Conservation (phyloP, 2,888 invertebrate species). For the Cerastis rubricosa region DNA sequence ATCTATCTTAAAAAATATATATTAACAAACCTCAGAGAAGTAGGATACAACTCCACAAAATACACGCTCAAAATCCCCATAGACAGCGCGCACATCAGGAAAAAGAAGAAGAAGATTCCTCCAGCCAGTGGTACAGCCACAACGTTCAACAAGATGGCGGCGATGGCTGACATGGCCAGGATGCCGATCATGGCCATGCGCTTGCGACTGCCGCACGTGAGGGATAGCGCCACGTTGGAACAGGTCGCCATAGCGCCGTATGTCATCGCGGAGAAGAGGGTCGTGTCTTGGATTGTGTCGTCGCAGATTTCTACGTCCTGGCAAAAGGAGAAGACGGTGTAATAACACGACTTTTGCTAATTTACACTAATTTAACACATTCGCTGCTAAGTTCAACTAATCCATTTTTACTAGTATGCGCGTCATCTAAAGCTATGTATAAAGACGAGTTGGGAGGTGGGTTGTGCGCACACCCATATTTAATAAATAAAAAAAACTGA, state of each 20-base stretch:
- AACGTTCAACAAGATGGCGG: slow-evolving; percentile 82
- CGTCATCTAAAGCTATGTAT: too few relatives aligned
- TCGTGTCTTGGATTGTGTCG: slow-evolving; percentile 86
- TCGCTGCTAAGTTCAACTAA: too few relatives aligned
- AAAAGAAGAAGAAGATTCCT: slow-evolving; percentile 87
- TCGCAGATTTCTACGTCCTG: slow-evolving; percentile 82
- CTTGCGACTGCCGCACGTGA: slow-evolving; percentile 84
- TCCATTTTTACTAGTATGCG: too few relatives aligned
- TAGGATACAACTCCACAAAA: slow-evolving; percentile 88
- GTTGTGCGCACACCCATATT: too few relatives aligned
- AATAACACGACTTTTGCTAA: neutral
- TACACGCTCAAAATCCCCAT: slow-evolving; percentile 88
- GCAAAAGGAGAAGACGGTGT: slow-evolving; percentile 14
- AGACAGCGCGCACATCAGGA: slow-evolving; percentile 84
- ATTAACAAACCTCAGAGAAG: slow-evolving; percentile 77
- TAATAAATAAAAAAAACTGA: too few relatives aligned
- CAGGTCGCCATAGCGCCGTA: slow-evolving; percentile 86
- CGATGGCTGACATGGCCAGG: slow-evolving; percentile 74
- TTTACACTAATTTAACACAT: neutral
- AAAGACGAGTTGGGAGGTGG: too few relatives aligned
- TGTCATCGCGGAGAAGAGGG: slow-evolving; percentile 85
- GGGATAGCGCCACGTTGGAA: slow-evolving; percentile 83
- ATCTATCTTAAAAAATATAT: neutral
- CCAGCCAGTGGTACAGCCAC: slow-evolving; percentile 83
- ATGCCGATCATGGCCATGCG: slow-evolving; percentile 85